Evolutionary conservation across 2,888 invertebrate genomes (phyloP), one percentile per base, ranked within the genome.

Genomic region (Pseudococcus jackbeardsleyi): DNA sequence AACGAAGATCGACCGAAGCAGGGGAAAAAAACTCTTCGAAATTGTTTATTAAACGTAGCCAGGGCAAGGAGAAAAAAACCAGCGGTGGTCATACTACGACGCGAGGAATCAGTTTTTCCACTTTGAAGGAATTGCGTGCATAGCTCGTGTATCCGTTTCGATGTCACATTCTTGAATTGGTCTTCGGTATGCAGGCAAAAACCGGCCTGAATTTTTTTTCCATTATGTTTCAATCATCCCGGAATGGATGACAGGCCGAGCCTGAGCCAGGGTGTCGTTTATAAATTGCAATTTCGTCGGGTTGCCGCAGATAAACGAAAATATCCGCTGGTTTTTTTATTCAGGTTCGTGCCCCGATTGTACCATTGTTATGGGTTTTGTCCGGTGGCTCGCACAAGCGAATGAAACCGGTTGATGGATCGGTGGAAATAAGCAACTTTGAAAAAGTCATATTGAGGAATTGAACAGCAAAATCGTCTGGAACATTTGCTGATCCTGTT

Each of bases 101-200:
- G n/a, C 8, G 26, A 54, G 46, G 48, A 84, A 85, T 85, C 59
- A 85, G 85, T 33, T 85, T 85, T 85, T 85, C 85, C 85, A 85
- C 85, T 85, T 85, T 39, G 59, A 39, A 50, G 85, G 85, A 85
- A 85, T 85, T 85, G 85, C 85, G 85, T 85, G 85, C 48, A 59
- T 84, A 50, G 84, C 84, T 84, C 84, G 50, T 84, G 84, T 84
- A 50, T 84, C n/a, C 48, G 50, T 82, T 46, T 48, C 50, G 84
- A 84, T 84, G 48, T 84, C 84, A 84, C 84, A 84, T 84, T 84
- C 84, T 54, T 84, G 84, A 84, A 64, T 64, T 85, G 59, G 85
- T 84, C 79, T 54, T 48, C 85, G 85, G 85, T 54, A 54, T 85
- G 85, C 17, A 17, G 3, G 82, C 84, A 48, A 48, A 84, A 84